Conservation (phyloP, 92 coral and sea anemone genomes). For the Anthopleura xanthogrammica region DNA sequence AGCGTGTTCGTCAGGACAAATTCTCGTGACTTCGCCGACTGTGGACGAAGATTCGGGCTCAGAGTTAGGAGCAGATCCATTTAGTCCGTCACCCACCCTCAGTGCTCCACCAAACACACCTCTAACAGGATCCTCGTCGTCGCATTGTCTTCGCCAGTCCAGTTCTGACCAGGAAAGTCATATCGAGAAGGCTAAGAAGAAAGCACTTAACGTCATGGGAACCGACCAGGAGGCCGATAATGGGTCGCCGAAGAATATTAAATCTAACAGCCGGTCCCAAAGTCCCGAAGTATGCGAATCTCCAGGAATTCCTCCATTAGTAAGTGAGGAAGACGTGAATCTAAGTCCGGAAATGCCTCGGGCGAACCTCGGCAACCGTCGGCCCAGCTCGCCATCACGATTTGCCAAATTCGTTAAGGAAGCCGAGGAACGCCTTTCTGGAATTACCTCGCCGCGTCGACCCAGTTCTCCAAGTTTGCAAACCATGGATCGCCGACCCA, state of each 20-base stretch:
- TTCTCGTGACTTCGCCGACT: slow-evolving; percentile 46
- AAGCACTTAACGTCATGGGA: slow-evolving; percentile 37
- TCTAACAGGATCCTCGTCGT: slow-evolving; percentile 26
- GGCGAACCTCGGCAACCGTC: slow-evolving; percentile 33
- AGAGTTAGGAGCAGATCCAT: not conserved
- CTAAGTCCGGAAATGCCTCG: slow-evolving; percentile 45
- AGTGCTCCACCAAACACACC: slow-evolving; percentile 51
- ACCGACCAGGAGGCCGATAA: slow-evolving; percentile 9
- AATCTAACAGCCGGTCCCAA: slow-evolving; percentile 29
- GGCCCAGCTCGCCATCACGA: slow-evolving; percentile 80
- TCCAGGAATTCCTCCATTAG: slow-evolving; percentile 24
- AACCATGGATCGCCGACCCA: slow-evolving; percentile 44
- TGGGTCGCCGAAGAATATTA: not conserved
- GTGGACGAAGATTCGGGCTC: slow-evolving; percentile 41
- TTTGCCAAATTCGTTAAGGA: slow-evolving; percentile 69
- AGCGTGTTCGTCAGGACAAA: slow-evolving; percentile 53
- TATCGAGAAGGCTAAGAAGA: slow-evolving; percentile 49
- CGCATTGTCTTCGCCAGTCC: slow-evolving; percentile 29
- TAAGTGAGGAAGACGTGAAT: slow-evolving; percentile 42
- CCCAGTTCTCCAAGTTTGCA: slow-evolving; percentile 61
- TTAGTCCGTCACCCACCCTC: slow-evolving; percentile 16
- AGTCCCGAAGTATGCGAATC: slow-evolving; percentile 28
- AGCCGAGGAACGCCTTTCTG: slow-evolving; percentile 66
- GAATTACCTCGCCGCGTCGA: slow-evolving; percentile 57
- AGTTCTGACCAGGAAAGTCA: slow-evolving; percentile 25